Evolutionary conservation across 2,113 vertebrate species (phyloP).

Genomic region (Alces alces): DNA sequence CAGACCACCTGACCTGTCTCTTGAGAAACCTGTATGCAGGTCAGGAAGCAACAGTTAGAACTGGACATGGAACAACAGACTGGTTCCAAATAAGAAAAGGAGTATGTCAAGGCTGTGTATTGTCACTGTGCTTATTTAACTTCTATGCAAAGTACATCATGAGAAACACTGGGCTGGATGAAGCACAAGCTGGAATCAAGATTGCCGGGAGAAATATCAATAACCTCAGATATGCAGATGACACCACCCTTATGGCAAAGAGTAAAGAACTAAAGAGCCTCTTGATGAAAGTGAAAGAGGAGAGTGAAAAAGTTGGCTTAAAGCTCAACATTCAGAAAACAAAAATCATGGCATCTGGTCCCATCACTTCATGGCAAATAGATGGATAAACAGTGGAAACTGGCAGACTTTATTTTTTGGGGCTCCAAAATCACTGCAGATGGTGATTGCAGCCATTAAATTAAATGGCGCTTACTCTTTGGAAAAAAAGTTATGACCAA

Average conservation of each 20-base stretch:
- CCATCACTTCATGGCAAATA: background rate
- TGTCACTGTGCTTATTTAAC: background rate
- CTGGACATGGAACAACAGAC: background rate
- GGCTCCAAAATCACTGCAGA: background rate
- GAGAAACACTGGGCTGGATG: accelerated
- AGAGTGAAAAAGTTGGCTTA: background rate
- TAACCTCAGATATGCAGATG: background rate
- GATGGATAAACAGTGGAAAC: background rate
- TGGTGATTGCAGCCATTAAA: background rate
- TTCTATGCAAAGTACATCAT: background rate
- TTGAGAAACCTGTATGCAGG: background rate
- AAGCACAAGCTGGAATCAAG: background rate
- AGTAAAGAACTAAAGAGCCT: background rate
- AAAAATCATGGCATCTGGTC: background rate
- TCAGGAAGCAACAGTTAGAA: background rate
- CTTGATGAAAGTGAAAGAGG: background rate
- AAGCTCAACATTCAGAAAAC: background rate
- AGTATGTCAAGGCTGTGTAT: background rate
- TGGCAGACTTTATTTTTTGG: background rate
- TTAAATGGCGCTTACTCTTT: background rate
- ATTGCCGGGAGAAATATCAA: background rate
- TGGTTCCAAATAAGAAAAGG: background rate
- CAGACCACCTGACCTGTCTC: background rate
- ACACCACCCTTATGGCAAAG: background rate
- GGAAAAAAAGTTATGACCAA: background rate